Percentiles rank a stretch among this genome's conserved stretches.
Evolutionary conservation across 2,888 invertebrate species (phyloP).

Genomic region (Drosophila kanekoi): DNA sequence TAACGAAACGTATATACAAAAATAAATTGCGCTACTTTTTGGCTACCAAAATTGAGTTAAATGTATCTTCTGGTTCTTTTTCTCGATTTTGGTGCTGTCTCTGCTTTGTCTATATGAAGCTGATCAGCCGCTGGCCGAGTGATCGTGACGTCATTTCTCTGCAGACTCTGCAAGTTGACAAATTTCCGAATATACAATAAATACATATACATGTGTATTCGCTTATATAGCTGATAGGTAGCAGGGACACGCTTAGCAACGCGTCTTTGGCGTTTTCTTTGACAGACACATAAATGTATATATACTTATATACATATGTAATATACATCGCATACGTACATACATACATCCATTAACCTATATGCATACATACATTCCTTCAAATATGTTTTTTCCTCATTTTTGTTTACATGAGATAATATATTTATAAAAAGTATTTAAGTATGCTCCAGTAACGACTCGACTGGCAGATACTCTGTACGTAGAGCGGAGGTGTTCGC

Average conservation of each 20-base stretch:
- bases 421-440: background rate
- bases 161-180: slow-evolving; percentile 28
- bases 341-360: background rate
- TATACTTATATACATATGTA: background rate
- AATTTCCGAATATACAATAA: slow-evolving; percentile 6
- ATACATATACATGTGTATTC: slow-evolving; percentile 6
- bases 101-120: slow-evolving; percentile 26
- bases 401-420: slow-evolving; percentile 4
- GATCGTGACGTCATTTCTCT: slow-evolving; percentile 74
- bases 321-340: background rate
- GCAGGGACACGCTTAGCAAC: slow-evolving; percentile 36
- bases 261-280: slow-evolving; percentile 24
- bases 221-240: slow-evolving; percentile 2
- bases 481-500: background rate
- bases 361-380: background rate
- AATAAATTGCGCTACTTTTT: slow-evolving; percentile 29
- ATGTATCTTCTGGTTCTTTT: slow-evolving; percentile 1
- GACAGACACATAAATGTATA: background rate
- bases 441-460: background rate
- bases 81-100: slow-evolving; percentile 16
- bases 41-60: slow-evolving; percentile 33
- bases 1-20: slow-evolving; percentile 32
- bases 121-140: slow-evolving; percentile 69
- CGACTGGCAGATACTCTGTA: background rate
- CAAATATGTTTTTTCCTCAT: background rate